A percentile compares a stretch with the other conserved stretches of the same genome.
phyloP scores from a whole-genome alignment of 2,888 invertebrate species.

The Axea sp. region DNA sequence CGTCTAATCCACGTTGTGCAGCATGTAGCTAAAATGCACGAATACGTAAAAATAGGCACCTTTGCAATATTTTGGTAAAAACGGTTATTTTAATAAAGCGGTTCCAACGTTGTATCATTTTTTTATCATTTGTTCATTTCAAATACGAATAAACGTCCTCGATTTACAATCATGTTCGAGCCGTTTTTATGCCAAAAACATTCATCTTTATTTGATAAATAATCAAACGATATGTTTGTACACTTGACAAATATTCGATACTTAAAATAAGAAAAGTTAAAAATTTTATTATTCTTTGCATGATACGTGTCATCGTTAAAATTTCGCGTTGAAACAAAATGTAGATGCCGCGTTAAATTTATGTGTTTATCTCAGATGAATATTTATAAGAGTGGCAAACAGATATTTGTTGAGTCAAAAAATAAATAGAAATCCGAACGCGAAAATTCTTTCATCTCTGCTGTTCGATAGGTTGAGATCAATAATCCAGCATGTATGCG shows the following conservation, averaged over 20 bases:
- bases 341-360: constrained; percentile 23
- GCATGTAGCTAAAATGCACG: too few species aligned
- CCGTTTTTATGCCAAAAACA: too few species aligned
- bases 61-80: too few species aligned
- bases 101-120: too few species aligned
- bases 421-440: constrained; percentile 23
- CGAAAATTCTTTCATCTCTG: constrained; percentile 16
- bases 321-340: constrained; percentile 8
- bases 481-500: constrained; percentile 12
- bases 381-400: constrained; percentile 48
- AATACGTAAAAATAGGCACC: too few species aligned
- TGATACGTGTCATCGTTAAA: constrained; percentile 23
- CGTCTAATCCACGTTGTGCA: not conserved
- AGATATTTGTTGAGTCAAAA: constrained; percentile 44
- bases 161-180: too few species aligned
- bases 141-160: too few species aligned
- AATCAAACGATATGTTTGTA: too few species aligned
- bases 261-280: not conserved
- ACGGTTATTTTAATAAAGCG: too few species aligned
- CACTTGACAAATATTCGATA: too few species aligned
- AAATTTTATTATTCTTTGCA: constrained; percentile 10
- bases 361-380: constrained; percentile 47
- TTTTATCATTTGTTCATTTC: too few species aligned
- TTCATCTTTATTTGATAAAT: too few species aligned
- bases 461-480: constrained; percentile 23